A percentile compares a stretch with the other conserved stretches of the same genome.
These are phyloP conservation scores for Lithophane leautieri DNA, from an alignment of 2,888 invertebrate species.

Conservation along the genomic window DNA sequence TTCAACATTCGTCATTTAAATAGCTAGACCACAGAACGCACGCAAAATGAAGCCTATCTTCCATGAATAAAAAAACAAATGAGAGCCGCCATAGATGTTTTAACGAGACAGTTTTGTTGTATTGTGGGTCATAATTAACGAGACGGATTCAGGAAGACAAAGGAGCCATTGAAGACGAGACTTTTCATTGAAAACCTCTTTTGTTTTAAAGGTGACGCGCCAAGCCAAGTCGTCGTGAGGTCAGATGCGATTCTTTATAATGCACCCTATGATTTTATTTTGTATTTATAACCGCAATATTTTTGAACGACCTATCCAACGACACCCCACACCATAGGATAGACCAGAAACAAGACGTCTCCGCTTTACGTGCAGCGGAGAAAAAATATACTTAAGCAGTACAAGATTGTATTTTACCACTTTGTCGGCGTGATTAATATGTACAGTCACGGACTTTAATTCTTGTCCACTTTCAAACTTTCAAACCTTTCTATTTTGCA, in stretches of 20 bases:
- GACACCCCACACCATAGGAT: too few relatives aligned
- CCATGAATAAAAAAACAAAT: constrained; percentile 9
- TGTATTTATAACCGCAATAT: too few relatives aligned
- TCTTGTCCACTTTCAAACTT: too few relatives aligned
- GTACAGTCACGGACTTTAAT: too few relatives aligned
- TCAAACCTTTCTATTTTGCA: too few relatives aligned
- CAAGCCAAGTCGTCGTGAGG: not conserved
- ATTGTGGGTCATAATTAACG: constrained; percentile 58
- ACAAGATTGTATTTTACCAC: too few relatives aligned
- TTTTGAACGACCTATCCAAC: too few relatives aligned
- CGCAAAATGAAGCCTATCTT: not conserved
- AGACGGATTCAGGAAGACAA: constrained; percentile 46
- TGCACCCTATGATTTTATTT: not conserved
- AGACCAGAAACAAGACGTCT: too few relatives aligned
- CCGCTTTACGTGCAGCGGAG: too few relatives aligned
- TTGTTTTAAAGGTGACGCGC: constrained; percentile 36
- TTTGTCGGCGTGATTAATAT: too few relatives aligned
- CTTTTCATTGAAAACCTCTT: constrained; percentile 40
- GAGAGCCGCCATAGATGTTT: constrained; percentile 17
- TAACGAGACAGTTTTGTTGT: constrained; percentile 52
- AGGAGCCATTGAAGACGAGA: constrained; percentile 35
- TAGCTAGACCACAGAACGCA: not conserved
- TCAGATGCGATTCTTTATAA: not conserved
- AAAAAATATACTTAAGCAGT: too few relatives aligned
- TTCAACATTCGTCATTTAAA: not conserved